Percentiles rank a stretch among this genome's conserved stretches.
Evolutionary conservation across 64 coral and sea anemone species (phyloP).

Genomic region (Trachythela sp.): DNA sequence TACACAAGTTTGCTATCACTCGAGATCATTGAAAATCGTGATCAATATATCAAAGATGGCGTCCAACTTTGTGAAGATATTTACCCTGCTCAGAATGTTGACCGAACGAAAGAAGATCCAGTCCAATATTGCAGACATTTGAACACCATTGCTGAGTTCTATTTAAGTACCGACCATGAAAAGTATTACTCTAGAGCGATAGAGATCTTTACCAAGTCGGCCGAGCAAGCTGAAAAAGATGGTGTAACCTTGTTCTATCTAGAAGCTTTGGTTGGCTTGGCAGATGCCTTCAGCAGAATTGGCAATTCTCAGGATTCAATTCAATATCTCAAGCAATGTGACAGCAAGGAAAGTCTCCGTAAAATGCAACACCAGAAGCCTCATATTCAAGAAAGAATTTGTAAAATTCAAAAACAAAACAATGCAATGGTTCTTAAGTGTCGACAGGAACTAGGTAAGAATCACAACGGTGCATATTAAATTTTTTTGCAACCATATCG

Average conservation of each 20-base stretch:
- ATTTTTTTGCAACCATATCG: too few relatives aligned
- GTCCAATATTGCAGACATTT: background rate
- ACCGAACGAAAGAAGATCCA: background rate
- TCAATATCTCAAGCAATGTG: background rate
- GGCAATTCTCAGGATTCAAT: background rate
- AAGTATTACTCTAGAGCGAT: background rate
- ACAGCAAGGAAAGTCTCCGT: background rate
- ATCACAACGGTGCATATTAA: too few relatives aligned
- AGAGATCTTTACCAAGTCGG: background rate
- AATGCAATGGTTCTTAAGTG: background rate
- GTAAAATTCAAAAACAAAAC: background rate
- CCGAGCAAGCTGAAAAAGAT: background rate
- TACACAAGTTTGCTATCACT: background rate
- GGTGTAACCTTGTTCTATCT: background rate
- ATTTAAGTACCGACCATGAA: background rate
- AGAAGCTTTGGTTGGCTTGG: background rate
- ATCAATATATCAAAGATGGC: background rate
- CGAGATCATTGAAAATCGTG: background rate
- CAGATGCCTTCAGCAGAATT: background rate
- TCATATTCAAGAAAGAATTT: background rate
- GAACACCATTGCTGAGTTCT: background rate
- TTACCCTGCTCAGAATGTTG: background rate
- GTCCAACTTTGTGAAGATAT: background rate
- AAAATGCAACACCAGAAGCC: background rate
- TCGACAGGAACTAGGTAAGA: background rate